Evolutionary conservation across 2,888 invertebrate species (phyloP).

Genomic region (Polymixis lichenea): DNA sequence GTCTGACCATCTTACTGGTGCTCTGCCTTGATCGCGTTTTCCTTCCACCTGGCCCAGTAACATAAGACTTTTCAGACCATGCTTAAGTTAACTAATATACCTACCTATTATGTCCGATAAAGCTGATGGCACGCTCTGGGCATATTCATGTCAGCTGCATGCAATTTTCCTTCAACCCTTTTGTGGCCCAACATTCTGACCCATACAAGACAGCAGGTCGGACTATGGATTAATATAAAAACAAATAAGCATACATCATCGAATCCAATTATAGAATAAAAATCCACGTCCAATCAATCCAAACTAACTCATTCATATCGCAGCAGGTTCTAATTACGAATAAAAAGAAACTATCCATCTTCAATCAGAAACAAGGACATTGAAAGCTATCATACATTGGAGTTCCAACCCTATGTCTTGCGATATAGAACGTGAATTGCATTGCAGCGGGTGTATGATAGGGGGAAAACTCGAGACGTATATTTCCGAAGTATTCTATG

Average conservation of each 20-base stretch:
- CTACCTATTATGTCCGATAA: no score
- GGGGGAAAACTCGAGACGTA: slow-evolving; percentile 31
- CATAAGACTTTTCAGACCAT: no score
- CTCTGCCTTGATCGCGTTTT: no score
- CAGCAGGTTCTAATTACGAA: slow-evolving; percentile 34
- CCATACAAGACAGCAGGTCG: no score
- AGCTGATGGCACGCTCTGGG: no score
- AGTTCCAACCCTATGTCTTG: slow-evolving; percentile 21
- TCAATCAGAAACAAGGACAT: slow-evolving; percentile 31
- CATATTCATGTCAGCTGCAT: no score
- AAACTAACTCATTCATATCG: slow-evolving; percentile 21
- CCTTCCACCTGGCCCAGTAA: no score
- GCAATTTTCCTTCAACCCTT: no score
- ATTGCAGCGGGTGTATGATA: background rate
- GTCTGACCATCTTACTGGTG: no score
- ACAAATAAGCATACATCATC: background rate
- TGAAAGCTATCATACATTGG: background rate
- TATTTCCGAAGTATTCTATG: slow-evolving; percentile 46
- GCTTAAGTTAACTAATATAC: no score
- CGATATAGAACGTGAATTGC: slow-evolving; percentile 16
- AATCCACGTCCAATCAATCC: slow-evolving; percentile 17
- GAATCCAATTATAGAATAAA: slow-evolving; percentile 24
- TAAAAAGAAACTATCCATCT: slow-evolving; percentile 29
- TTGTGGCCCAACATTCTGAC: no score
- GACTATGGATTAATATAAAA: no score